phyloP scores from a whole-genome alignment of 2,797 vertebrate species.

The Pseudomugil tenellus region DNA sequence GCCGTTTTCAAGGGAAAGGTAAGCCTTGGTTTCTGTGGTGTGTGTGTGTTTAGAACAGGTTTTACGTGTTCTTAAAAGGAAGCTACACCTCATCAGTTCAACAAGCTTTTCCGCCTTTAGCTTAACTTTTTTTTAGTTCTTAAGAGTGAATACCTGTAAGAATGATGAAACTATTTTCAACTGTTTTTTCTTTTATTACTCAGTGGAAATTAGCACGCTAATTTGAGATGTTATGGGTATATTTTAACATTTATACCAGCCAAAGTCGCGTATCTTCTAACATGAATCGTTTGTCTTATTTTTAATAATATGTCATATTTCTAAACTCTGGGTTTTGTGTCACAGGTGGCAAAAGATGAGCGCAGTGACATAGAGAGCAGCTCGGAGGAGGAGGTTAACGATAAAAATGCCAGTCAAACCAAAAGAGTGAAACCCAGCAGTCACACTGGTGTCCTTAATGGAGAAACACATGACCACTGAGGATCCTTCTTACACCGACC shows the following conservation, averaged over 20 bases:
- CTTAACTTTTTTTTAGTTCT: no score
- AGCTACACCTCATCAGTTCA: no score
- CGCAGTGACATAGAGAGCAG: constrained; percentile 97
- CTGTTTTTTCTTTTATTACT: no score
- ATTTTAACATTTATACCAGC: not conserved
- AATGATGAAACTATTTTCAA: no score
- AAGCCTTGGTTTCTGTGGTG: constrained; percentile 36
- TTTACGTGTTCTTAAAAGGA: not conserved
- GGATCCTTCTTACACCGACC: constrained; percentile 27
- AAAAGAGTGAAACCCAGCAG: constrained; percentile 80
- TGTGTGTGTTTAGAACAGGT: not conserved
- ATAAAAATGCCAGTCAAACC: constrained; percentile 58
- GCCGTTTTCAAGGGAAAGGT: constrained; percentile 96
- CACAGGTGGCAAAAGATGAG: constrained; percentile 93
- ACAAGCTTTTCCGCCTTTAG: no score
- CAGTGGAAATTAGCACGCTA: not conserved
- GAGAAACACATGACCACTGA: constrained; percentile 61
- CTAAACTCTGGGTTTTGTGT: not conserved
- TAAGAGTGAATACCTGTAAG: no score
- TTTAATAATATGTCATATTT: not conserved
- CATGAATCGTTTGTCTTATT: not conserved
- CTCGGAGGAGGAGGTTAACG: constrained; percentile 89
- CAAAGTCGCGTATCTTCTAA: not conserved
- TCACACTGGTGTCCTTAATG: constrained; percentile 82
- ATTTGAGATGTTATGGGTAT: not conserved